phyloP scores from a whole-genome alignment of 2,888 invertebrate genomes.

The Drosophila birchii region DNA sequence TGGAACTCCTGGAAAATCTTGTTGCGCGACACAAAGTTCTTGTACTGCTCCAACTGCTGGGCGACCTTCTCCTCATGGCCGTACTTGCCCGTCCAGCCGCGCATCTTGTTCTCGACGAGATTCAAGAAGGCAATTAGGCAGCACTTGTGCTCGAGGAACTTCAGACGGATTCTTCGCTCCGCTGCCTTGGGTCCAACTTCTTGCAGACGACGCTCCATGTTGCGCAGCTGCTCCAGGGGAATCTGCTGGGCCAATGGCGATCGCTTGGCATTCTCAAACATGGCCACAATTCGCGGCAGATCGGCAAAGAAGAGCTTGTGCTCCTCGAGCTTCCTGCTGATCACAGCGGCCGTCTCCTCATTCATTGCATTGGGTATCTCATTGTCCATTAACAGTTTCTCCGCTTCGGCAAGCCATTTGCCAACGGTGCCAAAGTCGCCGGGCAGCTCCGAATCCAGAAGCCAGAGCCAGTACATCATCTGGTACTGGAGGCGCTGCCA shows the following conservation, averaged over 20 bases:
- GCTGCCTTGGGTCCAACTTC: conserved; percentile 91
- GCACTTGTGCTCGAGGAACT: conserved; percentile 96
- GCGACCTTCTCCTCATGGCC: conserved; percentile 93
- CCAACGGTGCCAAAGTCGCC: conserved; percentile 94
- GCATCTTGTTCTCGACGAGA: conserved; percentile 94
- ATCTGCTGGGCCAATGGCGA: conserved; percentile 90
- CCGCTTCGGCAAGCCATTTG: conserved; percentile 95
- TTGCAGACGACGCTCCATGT: conserved; percentile 91
- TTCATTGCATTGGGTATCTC: conserved; percentile 94
- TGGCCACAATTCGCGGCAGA: conserved; percentile 90
- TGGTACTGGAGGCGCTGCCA: conserved; percentile 93
- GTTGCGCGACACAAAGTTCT: conserved; percentile 96
- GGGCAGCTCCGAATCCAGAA: conserved; percentile 93
- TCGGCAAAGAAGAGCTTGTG: conserved; percentile 95
- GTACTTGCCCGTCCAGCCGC: conserved; percentile 95
- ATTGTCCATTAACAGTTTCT: conserved; percentile 90
- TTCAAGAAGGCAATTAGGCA: conserved; percentile 96
- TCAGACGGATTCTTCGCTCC: conserved; percentile 92
- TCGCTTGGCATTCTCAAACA: conserved; percentile 90
- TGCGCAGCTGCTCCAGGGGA: conserved; percentile 91
- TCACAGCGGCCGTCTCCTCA: conserved; percentile 94
- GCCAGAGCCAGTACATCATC: conserved; percentile 94
- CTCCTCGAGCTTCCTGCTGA: conserved; percentile 94
- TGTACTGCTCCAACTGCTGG: conserved; percentile 93
- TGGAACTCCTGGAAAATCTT: conserved; percentile 97